Conservation (phyloP, 2,888 invertebrate species). For the Nymphalis polychloros region DNA sequence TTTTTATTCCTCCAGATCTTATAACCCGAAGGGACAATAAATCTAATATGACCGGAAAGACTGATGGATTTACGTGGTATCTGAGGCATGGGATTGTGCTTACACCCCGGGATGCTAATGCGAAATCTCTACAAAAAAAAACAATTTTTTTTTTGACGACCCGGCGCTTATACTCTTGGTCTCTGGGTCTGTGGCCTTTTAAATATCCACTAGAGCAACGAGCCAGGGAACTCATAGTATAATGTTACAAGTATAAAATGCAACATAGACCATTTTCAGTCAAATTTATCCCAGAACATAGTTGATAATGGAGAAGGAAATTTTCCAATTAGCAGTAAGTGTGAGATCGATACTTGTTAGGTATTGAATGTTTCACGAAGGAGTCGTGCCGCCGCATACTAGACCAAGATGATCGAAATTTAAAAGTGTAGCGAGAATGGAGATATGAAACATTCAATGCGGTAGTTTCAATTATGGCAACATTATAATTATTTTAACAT, state of each 20-base stretch:
- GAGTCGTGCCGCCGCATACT: constrained; percentile 51
- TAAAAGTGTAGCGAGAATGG: constrained; percentile 32
- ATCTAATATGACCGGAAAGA: too few relatives aligned
- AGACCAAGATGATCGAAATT: constrained; percentile 43
- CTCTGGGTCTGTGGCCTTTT: too few relatives aligned
- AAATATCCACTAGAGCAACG: too few relatives aligned
- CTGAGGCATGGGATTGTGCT: too few relatives aligned
- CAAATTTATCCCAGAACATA: constrained; percentile 2
- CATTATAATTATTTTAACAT: background rate
- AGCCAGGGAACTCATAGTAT: too few relatives aligned
- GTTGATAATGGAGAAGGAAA: constrained; percentile 21
- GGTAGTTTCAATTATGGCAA: background rate
- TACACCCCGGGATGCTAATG: too few relatives aligned
- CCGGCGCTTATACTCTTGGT: too few relatives aligned
- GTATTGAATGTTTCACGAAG: constrained; percentile 40
- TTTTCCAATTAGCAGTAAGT: constrained; percentile 40
- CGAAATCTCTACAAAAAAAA: too few relatives aligned
- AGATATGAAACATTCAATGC: background rate
- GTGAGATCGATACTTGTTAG: constrained; percentile 39
- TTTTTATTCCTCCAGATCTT: too few relatives aligned
- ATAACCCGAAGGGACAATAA: too few relatives aligned
- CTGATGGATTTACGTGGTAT: too few relatives aligned
- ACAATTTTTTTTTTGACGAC: too few relatives aligned
- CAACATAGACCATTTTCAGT: background rate
- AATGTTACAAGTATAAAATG: background rate